Percentiles rank a stretch among this genome's conserved stretches.
These are phyloP conservation scores for Aldabrachelys gigantea DNA, from an alignment of 2,113 vertebrate species.

Conservation along the genomic window DNA sequence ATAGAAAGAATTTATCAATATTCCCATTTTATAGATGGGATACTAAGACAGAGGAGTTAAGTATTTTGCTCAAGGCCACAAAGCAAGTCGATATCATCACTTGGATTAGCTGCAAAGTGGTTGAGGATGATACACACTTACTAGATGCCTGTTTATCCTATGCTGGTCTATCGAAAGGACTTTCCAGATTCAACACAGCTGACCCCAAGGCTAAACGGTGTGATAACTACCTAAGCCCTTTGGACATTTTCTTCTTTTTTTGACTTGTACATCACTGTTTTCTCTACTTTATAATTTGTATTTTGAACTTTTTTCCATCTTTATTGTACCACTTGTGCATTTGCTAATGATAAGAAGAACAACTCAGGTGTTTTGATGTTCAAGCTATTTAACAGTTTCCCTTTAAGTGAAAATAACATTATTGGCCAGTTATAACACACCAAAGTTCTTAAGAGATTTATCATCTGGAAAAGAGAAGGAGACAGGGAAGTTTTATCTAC, in stretches of 20 bases:
- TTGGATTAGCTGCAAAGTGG: background rate
- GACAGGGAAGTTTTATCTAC: background rate
- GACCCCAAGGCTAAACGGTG: background rate
- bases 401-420: background rate
- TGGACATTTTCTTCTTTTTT: background rate
- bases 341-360: background rate
- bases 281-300: background rate
- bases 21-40: background rate
- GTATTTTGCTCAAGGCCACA: background rate
- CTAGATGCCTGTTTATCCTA: background rate
- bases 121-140: background rate
- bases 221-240: background rate
- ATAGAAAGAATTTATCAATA: background rate
- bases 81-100: background rate
- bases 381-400: background rate
- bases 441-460: no score
- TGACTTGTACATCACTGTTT: background rate
- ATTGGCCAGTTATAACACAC: background rate
- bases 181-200: background rate
- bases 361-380: background rate
- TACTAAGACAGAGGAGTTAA: background rate
- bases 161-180: background rate
- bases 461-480: background rate
- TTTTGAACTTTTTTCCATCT: background rate
- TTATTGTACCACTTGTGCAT: background rate